Evolutionary conservation across 2,888 invertebrate genomes (phyloP), one percentile per base, ranked within the genome.

Genomic region (Metallyticus violacea): DNA sequence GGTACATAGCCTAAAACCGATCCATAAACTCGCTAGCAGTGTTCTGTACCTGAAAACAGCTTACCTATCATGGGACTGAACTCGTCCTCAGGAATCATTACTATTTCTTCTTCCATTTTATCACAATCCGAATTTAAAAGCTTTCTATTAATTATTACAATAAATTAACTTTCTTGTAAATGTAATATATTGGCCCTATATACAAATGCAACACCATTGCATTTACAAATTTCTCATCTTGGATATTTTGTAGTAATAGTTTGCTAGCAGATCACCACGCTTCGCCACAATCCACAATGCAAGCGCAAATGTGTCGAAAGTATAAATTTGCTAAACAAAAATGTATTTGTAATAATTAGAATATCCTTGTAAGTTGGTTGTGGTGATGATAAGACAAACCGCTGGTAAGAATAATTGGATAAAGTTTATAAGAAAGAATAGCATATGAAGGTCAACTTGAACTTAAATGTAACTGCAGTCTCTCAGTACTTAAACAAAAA

Each of bases 61-160:
- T 85, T 81, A 87, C 87, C 87, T 78, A 26, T 62, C 40, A 62
- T 77, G 7, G 81, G 76, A 77, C n/a, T 30, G 30, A 40, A 85
- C 27, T 81, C 85, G 29, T 87, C 87, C 15, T 79, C 87, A 28
- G 87, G 85, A 6, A 79, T 85, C 85, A 87, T 78, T 6, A 87
- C 81, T 62, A 87, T 87, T 85, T 87, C 87, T 81, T 87, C 87
- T 62, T 86, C 86, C 84, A 85, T 85, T 26, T 22, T 28, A 15
- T 62, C 40, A 62, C 15, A 3, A 62, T 40, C 9, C 15, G 15
- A 40, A 40, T 5, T 7, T 62, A 62, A 62, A n/a, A n/a, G n/a
- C n/a, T n/a, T n/a, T n/a, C n/a, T n/a, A n/a, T n/a, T 26, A 15
- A 27, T n/a, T 27, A 80, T 29, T 22, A 25, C 62, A 6, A 28